Base-by-base conservation (phyloP, 2,797 vertebrate genomes). In the Galaxias olidus region DNA sequence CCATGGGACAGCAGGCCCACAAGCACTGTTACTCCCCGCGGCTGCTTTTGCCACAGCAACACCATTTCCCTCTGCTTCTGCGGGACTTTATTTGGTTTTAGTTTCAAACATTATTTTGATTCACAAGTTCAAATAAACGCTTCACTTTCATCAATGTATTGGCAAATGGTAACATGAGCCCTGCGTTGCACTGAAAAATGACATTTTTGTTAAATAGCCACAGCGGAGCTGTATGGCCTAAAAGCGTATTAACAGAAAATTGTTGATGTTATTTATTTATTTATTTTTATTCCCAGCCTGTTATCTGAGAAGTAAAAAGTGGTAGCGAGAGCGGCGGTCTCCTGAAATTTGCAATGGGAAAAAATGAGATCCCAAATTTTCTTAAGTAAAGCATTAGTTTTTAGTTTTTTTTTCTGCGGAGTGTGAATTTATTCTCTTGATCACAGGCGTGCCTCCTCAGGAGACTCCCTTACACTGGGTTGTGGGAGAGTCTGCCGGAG, bases 301-400 rank as follows among this genome's bases (percentile, higher is more conserved):
- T 82, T 70, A 80, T 87, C 68, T 69, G 18, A 87, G 81, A 80
- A 67, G 54, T 79, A 79, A 85, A 68, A 84, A 85, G 75, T 69
- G 30, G 87, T 86, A 77, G 74, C 77, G 84, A 87, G 74, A 74
- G 78, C 15, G 8, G 67, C 69, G 80, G 88, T 88, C 86, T 54
- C 68, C 67, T 75, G 81, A 81, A 71, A 87, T 89, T 88, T 84
- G 83, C 8, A 67, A 63, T 68, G 67, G 19, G 4, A 72, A 73
- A 82, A 87, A 84, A 79, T 81, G 87, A 89, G 74, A 85, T 81
- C 76, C 83, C 60, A 86, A 88, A 89, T 89, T 88, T 84, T 85
- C 80, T 88, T 90, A 90, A 89, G 84, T 87, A 85, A 85, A 87
- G 84, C 81, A 68, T 80, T 82, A 75, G 72, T 82, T 88, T 88